Conservation (phyloP, 2,113 vertebrate species). For the Eclectus roratus region DNA sequence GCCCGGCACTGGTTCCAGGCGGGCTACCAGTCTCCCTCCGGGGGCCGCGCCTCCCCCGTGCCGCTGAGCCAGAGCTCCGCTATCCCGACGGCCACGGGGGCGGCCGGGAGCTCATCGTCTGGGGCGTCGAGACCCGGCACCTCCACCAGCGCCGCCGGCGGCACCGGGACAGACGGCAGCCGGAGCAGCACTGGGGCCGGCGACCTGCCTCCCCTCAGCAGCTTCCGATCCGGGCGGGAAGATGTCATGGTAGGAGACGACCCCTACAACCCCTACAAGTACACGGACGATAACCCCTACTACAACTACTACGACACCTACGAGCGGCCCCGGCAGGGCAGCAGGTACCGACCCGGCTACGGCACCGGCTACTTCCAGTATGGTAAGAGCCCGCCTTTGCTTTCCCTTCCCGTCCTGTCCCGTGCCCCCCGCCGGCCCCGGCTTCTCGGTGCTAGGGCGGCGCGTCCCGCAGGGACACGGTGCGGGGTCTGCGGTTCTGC, state of each 20-base stretch:
- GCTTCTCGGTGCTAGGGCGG: neutral
- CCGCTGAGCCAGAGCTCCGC: neutral
- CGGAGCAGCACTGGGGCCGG: neutral
- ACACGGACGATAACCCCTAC: conserved; percentile 88
- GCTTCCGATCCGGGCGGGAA: conserved; percentile 59
- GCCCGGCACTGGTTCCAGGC: conserved; percentile 30
- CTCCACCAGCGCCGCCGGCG: neutral
- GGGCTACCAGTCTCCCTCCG: neutral
- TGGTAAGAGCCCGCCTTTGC: conserved; percentile 75
- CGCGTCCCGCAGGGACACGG: neutral
- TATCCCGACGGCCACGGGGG: conserved; percentile 38
- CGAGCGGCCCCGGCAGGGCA: conserved; percentile 78
- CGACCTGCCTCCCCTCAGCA: conserved; percentile 35
- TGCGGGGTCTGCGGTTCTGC: neutral
- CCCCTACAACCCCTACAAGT: conserved; percentile 89
- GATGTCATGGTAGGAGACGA: conserved; percentile 91
- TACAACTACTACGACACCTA: conserved; percentile 95
- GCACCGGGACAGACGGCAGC: neutral
- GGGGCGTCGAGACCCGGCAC: neutral
- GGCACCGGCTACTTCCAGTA: conserved; percentile 88
- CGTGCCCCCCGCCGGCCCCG: neutral
- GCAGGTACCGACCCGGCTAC: conserved; percentile 79
- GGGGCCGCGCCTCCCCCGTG: neutral
- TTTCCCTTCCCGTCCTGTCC: neutral
- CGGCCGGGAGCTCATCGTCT: neutral